These are phyloP conservation scores for Cantharis flavilabris DNA, from an alignment of 2,888 invertebrate genomes.

Conservation along the genomic window DNA sequence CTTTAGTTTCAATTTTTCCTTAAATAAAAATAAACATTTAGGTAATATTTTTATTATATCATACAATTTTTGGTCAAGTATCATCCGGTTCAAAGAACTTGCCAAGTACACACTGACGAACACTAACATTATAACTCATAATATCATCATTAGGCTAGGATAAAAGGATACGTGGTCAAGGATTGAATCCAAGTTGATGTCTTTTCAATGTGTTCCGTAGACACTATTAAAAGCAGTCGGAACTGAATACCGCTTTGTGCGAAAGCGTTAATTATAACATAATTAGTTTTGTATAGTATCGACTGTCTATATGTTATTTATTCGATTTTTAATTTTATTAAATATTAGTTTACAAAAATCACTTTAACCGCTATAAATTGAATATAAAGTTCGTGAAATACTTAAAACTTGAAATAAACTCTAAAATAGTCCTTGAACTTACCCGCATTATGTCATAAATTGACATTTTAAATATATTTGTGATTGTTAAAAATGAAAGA, in stretches of 20 bases:
- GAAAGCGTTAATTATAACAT: background rate
- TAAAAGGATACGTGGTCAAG: background rate
- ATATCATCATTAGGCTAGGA: background rate
- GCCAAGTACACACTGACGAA: background rate
- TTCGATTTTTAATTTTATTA: background rate
- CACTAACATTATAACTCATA: background rate
- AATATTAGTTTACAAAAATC: background rate
- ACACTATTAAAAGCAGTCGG: background rate
- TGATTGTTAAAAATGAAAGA: background rate
- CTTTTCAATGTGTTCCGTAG: background rate
- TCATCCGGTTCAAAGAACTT: background rate
- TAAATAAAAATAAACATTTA: no score
- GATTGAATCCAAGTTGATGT: background rate
- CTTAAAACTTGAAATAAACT: background rate
- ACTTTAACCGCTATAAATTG: background rate
- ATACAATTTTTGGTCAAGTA: no score
- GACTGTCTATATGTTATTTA: background rate
- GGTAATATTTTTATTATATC: no score
- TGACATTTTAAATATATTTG: background rate
- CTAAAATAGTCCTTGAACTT: background rate
- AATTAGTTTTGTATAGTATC: background rate
- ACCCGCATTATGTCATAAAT: background rate
- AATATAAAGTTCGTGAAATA: background rate
- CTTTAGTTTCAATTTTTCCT: no score
- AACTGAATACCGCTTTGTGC: background rate